These are phyloP conservation scores for Tenebrosternarchus preto DNA, from an alignment of 2,113 vertebrate genomes.

Conservation along the genomic window DNA sequence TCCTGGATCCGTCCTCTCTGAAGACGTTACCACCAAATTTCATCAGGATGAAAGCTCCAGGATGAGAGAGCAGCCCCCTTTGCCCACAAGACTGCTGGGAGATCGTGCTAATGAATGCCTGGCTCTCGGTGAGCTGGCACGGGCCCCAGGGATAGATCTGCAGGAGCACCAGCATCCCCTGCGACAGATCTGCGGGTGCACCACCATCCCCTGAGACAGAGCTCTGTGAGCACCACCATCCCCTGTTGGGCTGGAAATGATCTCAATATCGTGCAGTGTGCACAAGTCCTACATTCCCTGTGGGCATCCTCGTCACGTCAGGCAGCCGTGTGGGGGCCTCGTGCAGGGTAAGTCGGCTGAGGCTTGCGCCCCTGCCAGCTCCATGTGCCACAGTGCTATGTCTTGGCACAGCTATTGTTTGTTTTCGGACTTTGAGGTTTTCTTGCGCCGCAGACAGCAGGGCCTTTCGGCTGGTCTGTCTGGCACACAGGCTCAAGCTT, in stretches of 20 bases:
- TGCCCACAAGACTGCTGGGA: constrained; percentile 63
- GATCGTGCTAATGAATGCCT: constrained; percentile 61
- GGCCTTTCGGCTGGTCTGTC: neutral
- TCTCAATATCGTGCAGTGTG: constrained; percentile 44
- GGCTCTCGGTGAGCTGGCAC: constrained; percentile 40
- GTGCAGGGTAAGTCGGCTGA: neutral
- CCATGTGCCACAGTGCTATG: constrained; percentile 15
- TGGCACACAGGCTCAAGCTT: constrained; percentile 1
- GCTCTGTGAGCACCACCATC: constrained; percentile 5
- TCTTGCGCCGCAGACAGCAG: neutral
- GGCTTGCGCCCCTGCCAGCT: neutral
- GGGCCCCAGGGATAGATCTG: constrained; percentile 43
- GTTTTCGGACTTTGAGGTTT: constrained; percentile 29
- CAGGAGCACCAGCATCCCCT: constrained; percentile 2
- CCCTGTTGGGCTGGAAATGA: constrained; percentile 44
- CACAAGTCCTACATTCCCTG: constrained; percentile 32
- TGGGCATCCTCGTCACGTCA: neutral
- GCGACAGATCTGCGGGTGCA: constrained; percentile 33
- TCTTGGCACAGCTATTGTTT: constrained; percentile 27
- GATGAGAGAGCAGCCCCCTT: constrained; percentile 59
- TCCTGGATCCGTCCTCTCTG: constrained; percentile 47
- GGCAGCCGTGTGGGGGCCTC: neutral
- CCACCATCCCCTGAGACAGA: constrained; percentile 37
- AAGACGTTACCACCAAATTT: constrained; percentile 60
- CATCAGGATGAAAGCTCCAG: constrained; percentile 62